Percentiles rank a stretch among this genome's conserved stretches.
phyloP scores from a whole-genome alignment of 2,113 vertebrate genomes.

The Micronycteris hirsuta region DNA sequence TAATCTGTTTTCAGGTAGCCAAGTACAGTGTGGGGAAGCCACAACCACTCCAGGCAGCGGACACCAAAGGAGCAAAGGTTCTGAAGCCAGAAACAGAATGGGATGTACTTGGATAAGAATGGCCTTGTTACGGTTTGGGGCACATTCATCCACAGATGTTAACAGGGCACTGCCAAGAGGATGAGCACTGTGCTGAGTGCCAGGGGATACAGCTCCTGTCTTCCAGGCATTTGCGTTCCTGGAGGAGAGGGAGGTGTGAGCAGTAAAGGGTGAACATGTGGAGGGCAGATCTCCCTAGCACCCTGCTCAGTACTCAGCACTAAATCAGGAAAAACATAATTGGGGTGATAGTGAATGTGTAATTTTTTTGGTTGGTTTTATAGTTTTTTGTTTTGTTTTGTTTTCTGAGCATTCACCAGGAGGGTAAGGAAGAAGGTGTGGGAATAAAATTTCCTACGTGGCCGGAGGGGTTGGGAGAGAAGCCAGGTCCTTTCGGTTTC shows the following conservation, averaged over 20 bases:
- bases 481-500: background rate
- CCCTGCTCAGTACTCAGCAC: background rate
- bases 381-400: background rate
- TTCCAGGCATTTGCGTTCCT: background rate
- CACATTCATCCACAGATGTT: background rate
- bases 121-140: background rate
- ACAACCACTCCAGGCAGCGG: background rate
- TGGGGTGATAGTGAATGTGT: background rate
- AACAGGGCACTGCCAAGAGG: background rate
- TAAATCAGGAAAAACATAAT: background rate
- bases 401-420: background rate
- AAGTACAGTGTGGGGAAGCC: background rate
- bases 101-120: background rate
- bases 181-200: background rate
- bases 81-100: background rate
- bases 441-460: slow-evolving; percentile 3
- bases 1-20: slow-evolving; percentile 20
- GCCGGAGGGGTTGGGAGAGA: background rate
- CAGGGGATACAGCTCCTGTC: background rate
- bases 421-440: background rate
- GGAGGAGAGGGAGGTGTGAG: background rate
- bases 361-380: background rate
- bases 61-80: background rate
- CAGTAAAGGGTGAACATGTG: background rate
- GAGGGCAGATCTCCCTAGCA: background rate